Conservation (phyloP, 2,797 vertebrate species). For the Melanotaenia parkinsoni region DNA sequence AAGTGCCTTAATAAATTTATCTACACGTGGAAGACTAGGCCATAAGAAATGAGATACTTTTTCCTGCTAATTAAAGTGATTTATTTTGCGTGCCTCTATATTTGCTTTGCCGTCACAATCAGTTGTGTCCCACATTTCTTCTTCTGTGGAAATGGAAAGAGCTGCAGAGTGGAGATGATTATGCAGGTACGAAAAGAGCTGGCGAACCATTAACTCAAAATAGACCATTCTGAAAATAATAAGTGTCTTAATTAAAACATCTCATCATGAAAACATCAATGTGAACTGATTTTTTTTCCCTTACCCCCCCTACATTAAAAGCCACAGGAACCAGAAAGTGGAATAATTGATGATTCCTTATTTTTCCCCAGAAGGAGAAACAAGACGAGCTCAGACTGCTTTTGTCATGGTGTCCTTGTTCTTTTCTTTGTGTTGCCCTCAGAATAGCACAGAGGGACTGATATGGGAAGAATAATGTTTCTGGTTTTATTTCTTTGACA, state of each 20-base stretch:
- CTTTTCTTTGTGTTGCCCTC: conserved; percentile 44
- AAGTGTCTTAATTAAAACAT: conserved; percentile 63
- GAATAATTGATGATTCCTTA: conserved; percentile 65
- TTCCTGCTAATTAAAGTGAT: conserved; percentile 63
- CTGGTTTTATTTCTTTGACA: conserved; percentile 56
- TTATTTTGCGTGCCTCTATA: conserved; percentile 44
- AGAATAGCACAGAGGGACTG: conserved; percentile 53
- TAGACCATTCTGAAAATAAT: conserved; percentile 40
- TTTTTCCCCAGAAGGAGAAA: conserved; percentile 52
- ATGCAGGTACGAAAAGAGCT: conserved; percentile 15
- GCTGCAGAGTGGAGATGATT: conserved; percentile 43
- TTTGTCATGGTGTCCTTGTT: conserved; percentile 59
- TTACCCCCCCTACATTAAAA: conserved; percentile 29
- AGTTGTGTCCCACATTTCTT: conserved; percentile 35
- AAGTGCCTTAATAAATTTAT: too few relatives aligned
- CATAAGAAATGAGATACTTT: conserved; percentile 32
- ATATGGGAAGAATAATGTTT: conserved; percentile 53
- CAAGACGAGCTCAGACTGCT: conserved; percentile 53
- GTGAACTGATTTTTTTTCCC: conserved; percentile 46
- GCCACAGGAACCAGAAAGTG: conserved; percentile 53
- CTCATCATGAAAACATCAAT: conserved; percentile 32
- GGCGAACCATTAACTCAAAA: conserved; percentile 48
- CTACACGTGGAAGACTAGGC: conserved; percentile 41
- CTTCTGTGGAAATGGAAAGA: conserved; percentile 24
- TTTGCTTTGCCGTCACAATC: conserved; percentile 34